These are phyloP conservation scores for Astyanax mexicanus DNA, from an alignment of 2,797 vertebrate species.

Conservation along the genomic window DNA sequence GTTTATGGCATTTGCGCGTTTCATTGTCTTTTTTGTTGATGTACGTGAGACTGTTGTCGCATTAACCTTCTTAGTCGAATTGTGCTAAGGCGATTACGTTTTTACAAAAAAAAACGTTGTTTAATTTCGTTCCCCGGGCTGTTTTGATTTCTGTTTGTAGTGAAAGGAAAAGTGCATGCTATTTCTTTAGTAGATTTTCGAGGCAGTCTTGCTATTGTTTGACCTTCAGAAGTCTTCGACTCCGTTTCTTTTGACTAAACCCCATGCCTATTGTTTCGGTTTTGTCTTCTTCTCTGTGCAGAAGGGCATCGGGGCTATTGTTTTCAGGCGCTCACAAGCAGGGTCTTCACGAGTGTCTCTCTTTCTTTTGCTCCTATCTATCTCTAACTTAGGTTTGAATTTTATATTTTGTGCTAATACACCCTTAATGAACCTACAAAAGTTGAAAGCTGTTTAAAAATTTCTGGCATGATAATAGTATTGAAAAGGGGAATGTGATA, in stretches of 20 bases:
- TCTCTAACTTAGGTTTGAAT: slow-evolving; percentile 18
- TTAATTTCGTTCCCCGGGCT: slow-evolving; percentile 40
- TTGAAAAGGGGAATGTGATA: slow-evolving; percentile 49
- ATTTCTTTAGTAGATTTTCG: slow-evolving; percentile 16
- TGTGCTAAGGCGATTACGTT: slow-evolving; percentile 40
- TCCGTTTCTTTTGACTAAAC: slow-evolving; percentile 52
- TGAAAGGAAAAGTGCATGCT: slow-evolving; percentile 33
- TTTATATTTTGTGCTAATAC: neutral
- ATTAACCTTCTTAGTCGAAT: slow-evolving; percentile 37
- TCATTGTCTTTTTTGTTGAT: slow-evolving; percentile 5
- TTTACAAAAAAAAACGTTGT: slow-evolving; percentile 5
- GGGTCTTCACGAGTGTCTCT: slow-evolving; percentile 56
- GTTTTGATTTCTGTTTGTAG: slow-evolving; percentile 35
- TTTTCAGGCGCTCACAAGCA: slow-evolving; percentile 66
- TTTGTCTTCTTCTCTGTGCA: slow-evolving; percentile 55
- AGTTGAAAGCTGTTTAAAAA: slow-evolving; percentile 35
- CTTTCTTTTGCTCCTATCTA: slow-evolving; percentile 57
- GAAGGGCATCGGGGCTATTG: slow-evolving; percentile 65
- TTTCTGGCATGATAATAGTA: slow-evolving; percentile 33
- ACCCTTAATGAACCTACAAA: slow-evolving; percentile 22
- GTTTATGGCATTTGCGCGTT: slow-evolving; percentile 14
- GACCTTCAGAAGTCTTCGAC: slow-evolving; percentile 74
- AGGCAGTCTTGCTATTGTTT: slow-evolving; percentile 68
- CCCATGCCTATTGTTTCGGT: slow-evolving; percentile 73
- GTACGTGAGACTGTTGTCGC: too few relatives aligned